phyloP scores from a whole-genome alignment of 2,797 vertebrate genomes.

The Parauchenoglanis punctatus region DNA sequence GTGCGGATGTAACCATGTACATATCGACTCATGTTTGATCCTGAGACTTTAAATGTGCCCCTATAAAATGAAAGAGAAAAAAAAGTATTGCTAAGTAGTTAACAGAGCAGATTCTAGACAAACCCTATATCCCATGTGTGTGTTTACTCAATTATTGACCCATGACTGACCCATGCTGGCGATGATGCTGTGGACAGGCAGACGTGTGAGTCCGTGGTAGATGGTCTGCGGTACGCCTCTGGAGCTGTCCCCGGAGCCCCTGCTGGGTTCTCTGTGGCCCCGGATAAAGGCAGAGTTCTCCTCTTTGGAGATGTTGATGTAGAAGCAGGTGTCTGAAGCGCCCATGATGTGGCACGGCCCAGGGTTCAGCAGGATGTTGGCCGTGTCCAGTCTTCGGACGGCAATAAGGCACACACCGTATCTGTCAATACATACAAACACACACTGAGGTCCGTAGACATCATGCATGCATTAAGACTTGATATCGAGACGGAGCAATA shows the following conservation, averaged over 20 bases:
- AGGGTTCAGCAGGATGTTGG: slow-evolving; percentile 83
- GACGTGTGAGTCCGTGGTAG: slow-evolving; percentile 83
- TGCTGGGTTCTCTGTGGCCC: slow-evolving; percentile 75
- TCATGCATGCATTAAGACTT: not conserved
- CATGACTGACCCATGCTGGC: slow-evolving; percentile 84
- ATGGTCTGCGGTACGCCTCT: slow-evolving; percentile 72
- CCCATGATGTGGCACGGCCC: slow-evolving; percentile 85
- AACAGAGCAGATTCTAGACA: not conserved
- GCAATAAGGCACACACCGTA: slow-evolving; percentile 84
- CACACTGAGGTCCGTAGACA: not conserved
- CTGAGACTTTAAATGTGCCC: not conserved
- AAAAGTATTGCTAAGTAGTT: not conserved
- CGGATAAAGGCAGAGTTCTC: slow-evolving; percentile 85
- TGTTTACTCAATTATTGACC: not conserved
- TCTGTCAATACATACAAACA: slow-evolving; percentile 60
- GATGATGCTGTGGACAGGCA: slow-evolving; percentile 85
- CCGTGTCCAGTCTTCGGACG: slow-evolving; percentile 79
- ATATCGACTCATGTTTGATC: not conserved
- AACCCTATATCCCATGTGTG: not conserved
- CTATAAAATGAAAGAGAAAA: not conserved
- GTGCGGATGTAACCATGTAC: not conserved
- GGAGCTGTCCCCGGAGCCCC: slow-evolving; percentile 67
- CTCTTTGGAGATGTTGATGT: slow-evolving; percentile 87
- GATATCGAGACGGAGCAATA: not conserved
- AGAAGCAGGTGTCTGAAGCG: slow-evolving; percentile 82